Conservation (phyloP, 2,113 vertebrate genomes). For the Tretioscincus oriximinensis region DNA sequence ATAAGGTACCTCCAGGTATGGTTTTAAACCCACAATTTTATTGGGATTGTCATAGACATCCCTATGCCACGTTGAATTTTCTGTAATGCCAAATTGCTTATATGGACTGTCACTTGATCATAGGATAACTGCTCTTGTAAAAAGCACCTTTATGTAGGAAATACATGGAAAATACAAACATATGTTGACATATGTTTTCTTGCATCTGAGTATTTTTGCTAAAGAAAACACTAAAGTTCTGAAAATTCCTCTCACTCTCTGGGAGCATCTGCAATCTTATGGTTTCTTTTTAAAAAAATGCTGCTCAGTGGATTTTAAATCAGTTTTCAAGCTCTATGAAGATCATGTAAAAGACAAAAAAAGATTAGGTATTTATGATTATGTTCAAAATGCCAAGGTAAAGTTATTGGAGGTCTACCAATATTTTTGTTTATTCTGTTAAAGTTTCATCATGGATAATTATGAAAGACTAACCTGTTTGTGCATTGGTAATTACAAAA, state of each 20-base stretch:
- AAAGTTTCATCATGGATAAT: constrained; percentile 13
- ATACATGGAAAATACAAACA: no score
- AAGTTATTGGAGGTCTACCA: neutral
- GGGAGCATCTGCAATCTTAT: no score
- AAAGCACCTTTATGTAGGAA: no score
- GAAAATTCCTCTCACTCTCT: neutral
- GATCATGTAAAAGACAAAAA: neutral
- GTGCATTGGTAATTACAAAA: neutral
- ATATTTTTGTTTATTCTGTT: neutral
- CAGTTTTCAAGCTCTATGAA: neutral
- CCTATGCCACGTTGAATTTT: no score
- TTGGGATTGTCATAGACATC: no score
- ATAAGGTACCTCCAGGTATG: no score
- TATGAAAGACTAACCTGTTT: constrained; percentile 2
- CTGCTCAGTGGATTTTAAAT: neutral
- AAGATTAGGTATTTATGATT: neutral
- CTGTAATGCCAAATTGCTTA: no score
- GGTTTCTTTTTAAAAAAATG: neutral
- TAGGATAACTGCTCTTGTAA: no score
- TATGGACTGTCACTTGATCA: no score
- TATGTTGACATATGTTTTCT: no score
- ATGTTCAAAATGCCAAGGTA: neutral
- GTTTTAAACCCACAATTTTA: no score
- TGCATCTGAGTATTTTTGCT: no score
- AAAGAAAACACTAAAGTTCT: neutral